Evolutionary conservation across 2,113 vertebrate species (phyloP), one percentile per base, ranked within the genome.

Genomic region (Acanthochromis polyacanthus): DNA sequence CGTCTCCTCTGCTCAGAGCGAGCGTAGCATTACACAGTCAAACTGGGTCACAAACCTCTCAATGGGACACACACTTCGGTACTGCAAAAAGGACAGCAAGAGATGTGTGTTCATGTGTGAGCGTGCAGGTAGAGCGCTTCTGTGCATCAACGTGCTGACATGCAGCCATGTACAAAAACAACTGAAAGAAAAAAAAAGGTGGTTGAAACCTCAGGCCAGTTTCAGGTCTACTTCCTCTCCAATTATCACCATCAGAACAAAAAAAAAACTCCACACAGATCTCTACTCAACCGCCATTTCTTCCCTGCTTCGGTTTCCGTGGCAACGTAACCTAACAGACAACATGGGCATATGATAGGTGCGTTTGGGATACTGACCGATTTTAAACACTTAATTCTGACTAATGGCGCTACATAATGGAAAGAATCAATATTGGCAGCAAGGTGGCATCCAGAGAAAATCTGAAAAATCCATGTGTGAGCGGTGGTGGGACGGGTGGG

Each of bases 11-110:
- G 10, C 78, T 83, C 79, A 80, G 52, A 78, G 71, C 11, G 12
- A 85, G 60, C n/a, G n/a, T 48, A 67, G 77, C 71, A 80, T 88
- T 85, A 87, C 53, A 55, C 80, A 81, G 88, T 89, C 83, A 86
- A 91, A 90, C 71, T 93, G 86, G 91, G 93, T 93, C 86, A 89
- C 78, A 84, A 85, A 82, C 87, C 75, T 87, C 78, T 85, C 82
- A 68, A 56, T 76, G 73, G 77, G 80, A 78, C 83, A 68, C 72
- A 76, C 74, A 82, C 67, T 75, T 78, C 17, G 19, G 63, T 38
- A 58, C 72, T 40, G 76, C 74, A 63, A 71, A 67, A 70, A 71
- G 78, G 74, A 73, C 79, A 65, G 79, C 68, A 61, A 58, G 58
- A 66, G 23, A 71, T 60, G 75, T 73, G 77, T 36, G 10, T 22